A percentile compares a stretch with the other conserved stretches of the same genome.
Conservation (phyloP, 2,797 vertebrate genomes). For the Carcharodon carcharias region DNA sequence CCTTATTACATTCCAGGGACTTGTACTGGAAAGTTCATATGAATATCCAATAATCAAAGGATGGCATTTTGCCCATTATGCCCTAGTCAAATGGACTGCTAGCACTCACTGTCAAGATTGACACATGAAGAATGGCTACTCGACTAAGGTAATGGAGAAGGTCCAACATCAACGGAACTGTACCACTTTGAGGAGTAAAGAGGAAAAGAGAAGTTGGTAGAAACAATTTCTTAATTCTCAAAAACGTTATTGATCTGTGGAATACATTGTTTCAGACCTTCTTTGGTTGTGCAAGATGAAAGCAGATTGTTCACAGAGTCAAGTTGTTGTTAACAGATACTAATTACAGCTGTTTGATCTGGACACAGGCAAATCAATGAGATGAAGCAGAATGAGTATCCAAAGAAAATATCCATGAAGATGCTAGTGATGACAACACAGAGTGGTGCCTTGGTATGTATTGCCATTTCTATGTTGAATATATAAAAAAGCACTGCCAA, state of each 20-base stretch:
- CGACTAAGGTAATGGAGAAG: neutral
- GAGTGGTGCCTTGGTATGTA: slow-evolving; percentile 53
- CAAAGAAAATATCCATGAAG: slow-evolving; percentile 51
- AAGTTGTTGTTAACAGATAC: neutral
- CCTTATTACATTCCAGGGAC: neutral
- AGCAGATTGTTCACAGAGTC: neutral
- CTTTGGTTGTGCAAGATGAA: neutral
- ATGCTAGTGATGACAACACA: slow-evolving; percentile 53
- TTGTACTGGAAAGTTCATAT: neutral
- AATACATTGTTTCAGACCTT: neutral
- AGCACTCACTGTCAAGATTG: neutral
- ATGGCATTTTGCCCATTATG: neutral
- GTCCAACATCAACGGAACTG: neutral
- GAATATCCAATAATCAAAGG: neutral
- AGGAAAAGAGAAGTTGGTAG: neutral
- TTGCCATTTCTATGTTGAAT: neutral
- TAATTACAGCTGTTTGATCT: slow-evolving; percentile 25
- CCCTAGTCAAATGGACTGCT: neutral
- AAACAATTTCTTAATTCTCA: neutral
- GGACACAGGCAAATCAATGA: slow-evolving; percentile 58
- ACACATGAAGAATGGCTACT: neutral
- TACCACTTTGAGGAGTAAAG: neutral
- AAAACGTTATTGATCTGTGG: neutral
- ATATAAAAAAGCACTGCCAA: neutral
- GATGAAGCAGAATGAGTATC: slow-evolving; percentile 54